Evolutionary conservation across 2,113 vertebrate genomes (phyloP).

Genomic region (Labeo rohita): DNA sequence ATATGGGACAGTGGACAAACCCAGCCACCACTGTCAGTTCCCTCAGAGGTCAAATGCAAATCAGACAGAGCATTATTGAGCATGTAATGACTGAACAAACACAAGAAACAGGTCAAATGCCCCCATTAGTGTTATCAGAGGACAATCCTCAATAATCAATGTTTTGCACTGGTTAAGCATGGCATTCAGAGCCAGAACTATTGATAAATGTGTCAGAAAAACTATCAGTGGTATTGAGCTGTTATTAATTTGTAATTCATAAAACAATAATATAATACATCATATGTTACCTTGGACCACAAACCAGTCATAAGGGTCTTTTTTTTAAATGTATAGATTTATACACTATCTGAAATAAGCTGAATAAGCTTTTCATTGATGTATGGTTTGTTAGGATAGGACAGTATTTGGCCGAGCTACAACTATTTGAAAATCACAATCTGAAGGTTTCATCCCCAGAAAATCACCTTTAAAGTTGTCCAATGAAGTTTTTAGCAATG

Average conservation of each 20-base stretch:
- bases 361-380: no score
- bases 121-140: constrained; percentile 50
- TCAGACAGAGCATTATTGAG: constrained; percentile 27
- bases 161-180: constrained; percentile 50
- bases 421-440: no score
- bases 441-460: no score
- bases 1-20: neutral
- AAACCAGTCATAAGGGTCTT: no score
- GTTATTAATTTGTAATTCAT: neutral
- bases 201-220: neutral
- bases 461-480: no score
- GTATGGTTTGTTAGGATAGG: no score
- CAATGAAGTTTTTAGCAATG: no score
- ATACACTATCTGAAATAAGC: no score
- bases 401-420: no score
- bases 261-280: neutral
- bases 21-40: neutral
- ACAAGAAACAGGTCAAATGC: constrained; percentile 55
- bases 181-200: neutral
- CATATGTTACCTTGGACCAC: neutral
- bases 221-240: neutral
- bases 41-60: constrained; percentile 19
- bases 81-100: constrained; percentile 17
- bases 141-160: constrained; percentile 62
- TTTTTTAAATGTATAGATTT: no score